phyloP scores from a whole-genome alignment of 2,797 vertebrate genomes.

The Brotula barbata region DNA sequence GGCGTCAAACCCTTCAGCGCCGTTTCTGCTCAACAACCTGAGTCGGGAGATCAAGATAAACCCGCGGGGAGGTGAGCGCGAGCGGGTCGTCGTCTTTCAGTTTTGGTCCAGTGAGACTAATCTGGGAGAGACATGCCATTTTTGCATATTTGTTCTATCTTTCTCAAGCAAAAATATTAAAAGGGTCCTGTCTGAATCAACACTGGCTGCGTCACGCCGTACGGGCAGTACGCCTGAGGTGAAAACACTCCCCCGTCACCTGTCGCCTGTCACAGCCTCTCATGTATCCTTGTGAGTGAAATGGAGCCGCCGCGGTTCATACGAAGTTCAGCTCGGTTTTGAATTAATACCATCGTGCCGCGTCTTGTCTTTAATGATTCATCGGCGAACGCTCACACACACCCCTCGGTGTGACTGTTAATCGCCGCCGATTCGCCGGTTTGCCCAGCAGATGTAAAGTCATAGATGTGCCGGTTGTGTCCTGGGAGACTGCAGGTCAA shows the following conservation, averaged over 20 bases:
- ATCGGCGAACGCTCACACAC: conserved; percentile 22
- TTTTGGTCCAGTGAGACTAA: conserved; percentile 47
- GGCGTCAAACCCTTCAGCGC: conserved; percentile 29
- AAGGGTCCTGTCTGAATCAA: conserved; percentile 30
- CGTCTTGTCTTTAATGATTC: conserved; percentile 39
- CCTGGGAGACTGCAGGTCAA: conserved; percentile 41
- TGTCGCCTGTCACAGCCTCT: conserved; percentile 41
- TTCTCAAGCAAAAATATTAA: conserved; percentile 42
- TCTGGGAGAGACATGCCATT: conserved; percentile 30
- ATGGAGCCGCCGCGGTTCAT: conserved; percentile 38
- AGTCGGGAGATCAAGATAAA: conserved; percentile 40
- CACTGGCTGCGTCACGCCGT: conserved; percentile 17
- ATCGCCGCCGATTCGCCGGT: conserved; percentile 21
- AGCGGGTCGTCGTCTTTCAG: conserved; percentile 44
- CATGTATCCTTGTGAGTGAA: conserved; percentile 22
- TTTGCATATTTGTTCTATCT: conserved; percentile 45
- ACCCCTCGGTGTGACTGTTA: conserved; percentile 30
- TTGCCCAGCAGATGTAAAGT: conserved; percentile 32
- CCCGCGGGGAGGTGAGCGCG: conserved; percentile 27
- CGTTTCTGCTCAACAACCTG: conserved; percentile 40
- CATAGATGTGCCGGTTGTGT: conserved; percentile 5
- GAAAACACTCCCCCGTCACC: conserved; percentile 33
- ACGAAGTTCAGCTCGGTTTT: conserved; percentile 46
- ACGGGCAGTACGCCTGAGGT: conserved; percentile 15
- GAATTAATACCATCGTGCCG: conserved; percentile 32